phyloP scores from a whole-genome alignment of 92 coral and sea anemone genomes.

The Plumapathes pennacea region DNA sequence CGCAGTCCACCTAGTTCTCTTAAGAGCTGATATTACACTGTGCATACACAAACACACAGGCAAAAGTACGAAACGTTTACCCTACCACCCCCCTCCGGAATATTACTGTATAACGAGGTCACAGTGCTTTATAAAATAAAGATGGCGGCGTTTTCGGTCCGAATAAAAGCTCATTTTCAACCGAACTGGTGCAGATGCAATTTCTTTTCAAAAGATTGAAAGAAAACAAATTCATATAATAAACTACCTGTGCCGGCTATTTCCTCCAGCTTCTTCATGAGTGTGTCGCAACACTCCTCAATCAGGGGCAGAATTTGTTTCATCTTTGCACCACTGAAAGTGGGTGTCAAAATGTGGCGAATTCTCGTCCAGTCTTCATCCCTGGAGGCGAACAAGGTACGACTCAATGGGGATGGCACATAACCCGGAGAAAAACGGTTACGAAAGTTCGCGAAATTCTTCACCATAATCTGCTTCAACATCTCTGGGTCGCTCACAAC shows the following conservation, averaged over 20 bases:
- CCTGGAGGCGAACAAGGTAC: slow-evolving; percentile 23
- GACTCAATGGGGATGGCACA: slow-evolving; percentile 8
- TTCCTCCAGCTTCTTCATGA: slow-evolving; percentile 39
- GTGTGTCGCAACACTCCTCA: slow-evolving; percentile 50
- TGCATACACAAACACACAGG: no score
- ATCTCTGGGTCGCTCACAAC: slow-evolving; percentile 73
- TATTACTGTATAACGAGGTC: no score
- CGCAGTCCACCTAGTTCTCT: no score
- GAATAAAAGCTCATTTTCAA: no score
- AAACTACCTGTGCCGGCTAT: slow-evolving; percentile 63
- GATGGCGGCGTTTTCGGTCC: no score
- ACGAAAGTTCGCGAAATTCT: slow-evolving; percentile 45
- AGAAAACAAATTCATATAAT: neutral
- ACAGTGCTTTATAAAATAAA: no score
- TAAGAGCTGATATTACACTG: no score
- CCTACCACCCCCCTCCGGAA: no score
- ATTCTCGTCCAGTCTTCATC: slow-evolving; percentile 65
- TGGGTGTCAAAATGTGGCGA: slow-evolving; percentile 49
- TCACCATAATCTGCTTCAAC: slow-evolving; percentile 55
- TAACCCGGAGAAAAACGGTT: slow-evolving; percentile 22
- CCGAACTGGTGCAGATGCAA: no score
- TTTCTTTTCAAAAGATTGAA: no score
- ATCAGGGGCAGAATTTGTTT: slow-evolving; percentile 47
- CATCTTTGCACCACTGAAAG: slow-evolving; percentile 54
- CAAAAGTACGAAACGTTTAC: no score